Evolutionary conservation across 2,113 vertebrate species (phyloP).

Genomic region (Oceanites oceanicus): DNA sequence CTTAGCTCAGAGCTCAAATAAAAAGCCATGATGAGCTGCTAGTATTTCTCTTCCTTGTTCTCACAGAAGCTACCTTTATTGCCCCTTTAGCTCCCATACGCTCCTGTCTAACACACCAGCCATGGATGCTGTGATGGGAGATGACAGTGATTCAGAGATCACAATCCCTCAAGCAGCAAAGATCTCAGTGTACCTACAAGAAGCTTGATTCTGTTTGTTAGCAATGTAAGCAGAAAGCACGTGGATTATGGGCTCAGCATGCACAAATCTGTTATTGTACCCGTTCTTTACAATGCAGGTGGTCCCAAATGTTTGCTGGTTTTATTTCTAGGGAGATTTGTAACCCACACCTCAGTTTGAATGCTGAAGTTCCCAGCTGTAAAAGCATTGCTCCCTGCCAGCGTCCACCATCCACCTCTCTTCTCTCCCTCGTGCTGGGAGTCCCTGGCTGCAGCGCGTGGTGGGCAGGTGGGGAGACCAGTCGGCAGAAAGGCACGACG

Average conservation of each 20-base stretch:
- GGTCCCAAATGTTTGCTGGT: neutral
- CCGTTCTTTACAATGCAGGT: rapidly evolving
- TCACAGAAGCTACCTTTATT: neutral
- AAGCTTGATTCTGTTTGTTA: neutral
- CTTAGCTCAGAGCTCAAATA: neutral
- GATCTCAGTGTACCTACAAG: neutral
- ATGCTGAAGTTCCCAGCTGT: neutral
- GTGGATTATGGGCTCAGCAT: neutral
- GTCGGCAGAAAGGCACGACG: rapidly evolving
- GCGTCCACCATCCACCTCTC: too few species aligned
- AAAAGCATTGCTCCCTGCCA: neutral
- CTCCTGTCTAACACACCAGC: neutral
- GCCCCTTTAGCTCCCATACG: neutral
- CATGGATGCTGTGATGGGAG: neutral
- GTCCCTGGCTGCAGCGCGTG: neutral
- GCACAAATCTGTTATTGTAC: neutral
- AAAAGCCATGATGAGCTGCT: neutral
- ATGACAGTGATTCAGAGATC: neutral
- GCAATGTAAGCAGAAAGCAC: neutral
- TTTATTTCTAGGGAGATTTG: neutral
- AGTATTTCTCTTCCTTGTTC: neutral
- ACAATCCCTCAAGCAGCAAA: neutral
- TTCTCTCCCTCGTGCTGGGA: neutral
- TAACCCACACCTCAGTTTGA: neutral
- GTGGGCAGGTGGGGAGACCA: neutral